phyloP scores from a whole-genome alignment of 2,113 vertebrate species.

The Hydropotes inermis region DNA sequence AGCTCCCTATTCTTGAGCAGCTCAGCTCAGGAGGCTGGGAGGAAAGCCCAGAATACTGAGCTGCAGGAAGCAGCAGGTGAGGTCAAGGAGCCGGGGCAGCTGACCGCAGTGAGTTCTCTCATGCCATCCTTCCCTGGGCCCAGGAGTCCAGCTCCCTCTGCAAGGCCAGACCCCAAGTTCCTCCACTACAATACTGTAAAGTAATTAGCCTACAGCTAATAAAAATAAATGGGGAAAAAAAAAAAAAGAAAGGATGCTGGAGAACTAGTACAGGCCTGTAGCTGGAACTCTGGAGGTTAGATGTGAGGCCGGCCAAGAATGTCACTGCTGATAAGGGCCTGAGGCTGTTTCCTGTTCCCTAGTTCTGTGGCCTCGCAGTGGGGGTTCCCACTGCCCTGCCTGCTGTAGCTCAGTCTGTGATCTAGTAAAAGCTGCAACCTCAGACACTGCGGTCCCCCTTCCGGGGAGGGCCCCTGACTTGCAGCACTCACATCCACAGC shows the following conservation, averaged over 20 bases:
- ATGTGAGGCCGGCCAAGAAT: not conserved
- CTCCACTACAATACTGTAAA: too few relatives aligned
- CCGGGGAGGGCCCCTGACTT: not conserved
- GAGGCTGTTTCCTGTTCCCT: not conserved
- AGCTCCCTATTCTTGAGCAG: not conserved
- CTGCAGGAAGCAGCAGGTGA: not conserved
- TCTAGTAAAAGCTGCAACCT: not conserved
- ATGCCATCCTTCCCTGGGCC: not conserved
- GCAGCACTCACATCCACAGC: not conserved
- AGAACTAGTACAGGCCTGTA: not conserved
- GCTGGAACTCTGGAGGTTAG: not conserved
- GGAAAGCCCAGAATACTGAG: not conserved
- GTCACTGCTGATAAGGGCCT: not conserved
- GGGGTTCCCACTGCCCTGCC: not conserved
- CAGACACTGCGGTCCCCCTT: rapidly evolving
- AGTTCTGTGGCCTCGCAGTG: not conserved
- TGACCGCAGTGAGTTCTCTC: not conserved
- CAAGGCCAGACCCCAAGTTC: not conserved
- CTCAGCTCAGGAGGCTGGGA: not conserved
- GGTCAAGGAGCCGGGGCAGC: not conserved
- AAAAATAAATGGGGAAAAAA: too few relatives aligned
- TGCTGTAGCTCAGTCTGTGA: not conserved
- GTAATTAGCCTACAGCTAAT: too few relatives aligned
- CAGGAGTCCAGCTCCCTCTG: not conserved
- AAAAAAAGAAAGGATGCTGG: not conserved